A percentile compares a stretch with the other conserved stretches of the same genome.
Evolutionary conservation across 2,113 vertebrate species (phyloP).

Genomic region (Dendrocopos noguchii): DNA sequence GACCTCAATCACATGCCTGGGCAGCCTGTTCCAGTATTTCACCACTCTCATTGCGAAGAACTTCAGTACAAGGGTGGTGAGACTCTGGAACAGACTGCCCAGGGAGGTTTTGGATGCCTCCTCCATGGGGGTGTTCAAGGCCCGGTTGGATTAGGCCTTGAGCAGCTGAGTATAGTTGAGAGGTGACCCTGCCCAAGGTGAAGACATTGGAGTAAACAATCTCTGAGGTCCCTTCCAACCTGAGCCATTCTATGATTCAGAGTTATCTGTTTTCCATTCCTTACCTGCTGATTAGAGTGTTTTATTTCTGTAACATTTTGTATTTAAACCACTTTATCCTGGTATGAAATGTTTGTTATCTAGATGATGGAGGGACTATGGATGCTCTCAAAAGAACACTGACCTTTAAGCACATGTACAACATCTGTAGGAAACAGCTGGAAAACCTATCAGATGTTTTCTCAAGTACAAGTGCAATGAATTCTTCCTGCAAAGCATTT

Average conservation of each 20-base stretch:
- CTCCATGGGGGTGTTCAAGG: too few relatives aligned
- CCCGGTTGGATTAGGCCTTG: too few relatives aligned
- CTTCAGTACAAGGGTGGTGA: too few relatives aligned
- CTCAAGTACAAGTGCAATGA: slow-evolving; percentile 40
- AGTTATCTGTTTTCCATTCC: neutral
- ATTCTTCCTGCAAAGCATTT: slow-evolving; percentile 52
- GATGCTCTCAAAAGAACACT: slow-evolving; percentile 53
- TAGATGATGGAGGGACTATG: neutral
- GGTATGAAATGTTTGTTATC: neutral
- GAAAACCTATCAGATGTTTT: slow-evolving; percentile 52
- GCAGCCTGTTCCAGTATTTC: too few relatives aligned
- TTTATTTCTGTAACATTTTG: neutral
- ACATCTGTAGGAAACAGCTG: slow-evolving; percentile 73
- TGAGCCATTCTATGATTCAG: neutral
- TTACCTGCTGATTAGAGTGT: neutral
- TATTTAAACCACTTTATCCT: neutral
- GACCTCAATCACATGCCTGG: too few relatives aligned
- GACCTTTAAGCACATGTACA: slow-evolving; percentile 70
- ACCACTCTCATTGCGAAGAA: too few relatives aligned
- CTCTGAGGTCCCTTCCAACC: too few relatives aligned
- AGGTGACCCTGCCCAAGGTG: too few relatives aligned
- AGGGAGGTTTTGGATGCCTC: too few relatives aligned
- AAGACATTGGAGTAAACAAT: too few relatives aligned
- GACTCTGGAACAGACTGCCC: too few relatives aligned
- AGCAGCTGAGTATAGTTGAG: too few relatives aligned